These are phyloP conservation scores for Tragelaphus scriptus DNA, from an alignment of 2,113 vertebrate genomes.

Conservation along the genomic window DNA sequence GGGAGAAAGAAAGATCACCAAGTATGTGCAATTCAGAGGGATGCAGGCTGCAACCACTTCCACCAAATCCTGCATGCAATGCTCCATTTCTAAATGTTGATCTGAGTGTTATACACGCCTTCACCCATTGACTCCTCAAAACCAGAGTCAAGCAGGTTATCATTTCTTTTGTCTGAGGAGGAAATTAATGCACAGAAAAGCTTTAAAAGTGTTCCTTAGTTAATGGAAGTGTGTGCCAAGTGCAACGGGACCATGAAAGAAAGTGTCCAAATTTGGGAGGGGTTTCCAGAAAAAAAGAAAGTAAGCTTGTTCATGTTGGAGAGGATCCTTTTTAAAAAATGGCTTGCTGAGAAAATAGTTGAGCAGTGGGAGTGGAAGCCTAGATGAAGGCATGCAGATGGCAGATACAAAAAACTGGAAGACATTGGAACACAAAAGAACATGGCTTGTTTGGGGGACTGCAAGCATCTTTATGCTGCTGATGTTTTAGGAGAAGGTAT, in stretches of 20 bases:
- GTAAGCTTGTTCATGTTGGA: neutral
- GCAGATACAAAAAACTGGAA: neutral
- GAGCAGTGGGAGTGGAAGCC: neutral
- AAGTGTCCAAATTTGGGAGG: neutral
- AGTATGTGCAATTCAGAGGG: rapidly evolving
- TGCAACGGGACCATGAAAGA: neutral
- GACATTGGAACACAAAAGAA: neutral
- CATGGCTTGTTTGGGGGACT: neutral
- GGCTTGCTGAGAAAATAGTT: neutral
- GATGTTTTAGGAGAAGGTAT: neutral
- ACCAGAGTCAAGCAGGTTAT: neutral
- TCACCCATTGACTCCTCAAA: neutral
- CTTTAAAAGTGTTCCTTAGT: neutral
- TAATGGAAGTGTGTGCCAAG: neutral
- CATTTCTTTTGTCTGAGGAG: neutral
- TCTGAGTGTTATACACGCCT: neutral
- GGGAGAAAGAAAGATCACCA: neutral
- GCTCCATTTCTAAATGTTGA: neutral
- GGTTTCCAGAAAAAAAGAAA: neutral
- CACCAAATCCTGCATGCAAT: rapidly evolving
- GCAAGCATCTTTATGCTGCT: neutral
- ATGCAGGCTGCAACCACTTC: neutral
- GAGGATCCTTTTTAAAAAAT: neutral
- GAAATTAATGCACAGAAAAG: neutral
- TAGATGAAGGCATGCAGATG: neutral